Evolutionary conservation across 2,113 vertebrate species (phyloP), one percentile per base, ranked within the genome.

Genomic region (Protobothrops flavoviridis): DNA sequence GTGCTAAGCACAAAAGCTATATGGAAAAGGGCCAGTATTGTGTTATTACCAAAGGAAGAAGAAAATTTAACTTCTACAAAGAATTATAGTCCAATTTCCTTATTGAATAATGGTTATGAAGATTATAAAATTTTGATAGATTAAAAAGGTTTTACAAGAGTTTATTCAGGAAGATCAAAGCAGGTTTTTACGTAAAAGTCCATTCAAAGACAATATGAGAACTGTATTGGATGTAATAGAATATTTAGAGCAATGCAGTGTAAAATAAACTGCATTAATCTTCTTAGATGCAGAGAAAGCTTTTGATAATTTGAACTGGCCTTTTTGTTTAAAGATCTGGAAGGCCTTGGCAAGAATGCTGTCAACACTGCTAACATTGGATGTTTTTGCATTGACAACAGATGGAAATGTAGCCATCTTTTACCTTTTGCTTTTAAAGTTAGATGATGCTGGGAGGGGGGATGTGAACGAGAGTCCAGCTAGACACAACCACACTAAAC

Each of bases 1-100:
- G 92, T 10, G 1, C 11, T 91, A 21, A 93, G 91, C 39, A 59
- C 43, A 26, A 95, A 94, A 93, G 15, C 69, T 39, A n/a, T 29
- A 64, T n/a, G 61, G 61, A 64, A 64, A 64, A n/a, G 11, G 61
- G 61, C 61, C 61, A 64, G 26, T 64, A 64, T 64, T 64, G 26
- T 11, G 4, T 64, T n/a, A 29, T 64, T 64, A n/a, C 26, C 26
- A n/a, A 64, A 64, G 11, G 12, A 69, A n/a, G 11, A 29, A 69
- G 29, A 69, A n/a, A 12, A 3, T 69, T 69, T 69, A n/a, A 69
- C 61, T 69, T 69, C 61, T 69, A 69, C 12, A 15, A n/a, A 69
- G 61, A 69, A 69, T n/a, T 69, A n/a, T 64, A 69, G 29, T 12
- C 12, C 29, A 69, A n/a, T 69, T 69, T 69, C 61, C 12, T 69